Percentiles rank a stretch among this genome's conserved stretches.
Evolutionary conservation across 2,113 vertebrate genomes (phyloP).

Genomic region (Guaruba guarouba): DNA sequence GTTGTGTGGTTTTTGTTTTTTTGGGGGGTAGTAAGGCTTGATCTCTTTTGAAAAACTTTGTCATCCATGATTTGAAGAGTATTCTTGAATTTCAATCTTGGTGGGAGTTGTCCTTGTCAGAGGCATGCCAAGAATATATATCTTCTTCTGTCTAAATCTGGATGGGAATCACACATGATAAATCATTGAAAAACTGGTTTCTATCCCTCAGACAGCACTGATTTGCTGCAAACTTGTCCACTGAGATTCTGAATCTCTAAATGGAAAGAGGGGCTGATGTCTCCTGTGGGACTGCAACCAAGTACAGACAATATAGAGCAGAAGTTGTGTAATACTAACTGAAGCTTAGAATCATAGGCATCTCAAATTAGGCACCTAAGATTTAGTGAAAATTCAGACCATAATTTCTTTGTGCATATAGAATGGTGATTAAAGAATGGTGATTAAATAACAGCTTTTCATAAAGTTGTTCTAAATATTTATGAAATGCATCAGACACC

Average conservation of each 20-base stretch:
- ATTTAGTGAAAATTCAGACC: background rate
- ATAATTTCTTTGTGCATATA: background rate
- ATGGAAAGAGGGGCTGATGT: background rate
- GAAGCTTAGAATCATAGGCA: background rate
- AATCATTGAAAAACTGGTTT: background rate
- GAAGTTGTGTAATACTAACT: background rate
- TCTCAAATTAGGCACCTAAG: background rate
- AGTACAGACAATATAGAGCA: background rate
- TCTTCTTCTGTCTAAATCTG: background rate
- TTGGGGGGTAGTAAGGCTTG: background rate
- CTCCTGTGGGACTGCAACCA: background rate
- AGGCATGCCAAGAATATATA: background rate
- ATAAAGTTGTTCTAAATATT: background rate
- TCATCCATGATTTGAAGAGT: background rate
- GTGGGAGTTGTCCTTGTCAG: background rate
- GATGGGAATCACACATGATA: background rate
- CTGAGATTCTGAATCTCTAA: background rate
- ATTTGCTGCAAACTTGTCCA: background rate
- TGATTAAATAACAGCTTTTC: background rate
- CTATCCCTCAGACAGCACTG: background rate
- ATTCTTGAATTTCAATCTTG: background rate
- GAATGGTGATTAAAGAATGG: background rate
- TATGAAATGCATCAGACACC: background rate
- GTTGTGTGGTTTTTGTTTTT: no score
- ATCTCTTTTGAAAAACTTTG: background rate